Evolutionary conservation across 2,113 vertebrate species (phyloP), one percentile per base, ranked within the genome.

Genomic region (Podarcis muralis): DNA sequence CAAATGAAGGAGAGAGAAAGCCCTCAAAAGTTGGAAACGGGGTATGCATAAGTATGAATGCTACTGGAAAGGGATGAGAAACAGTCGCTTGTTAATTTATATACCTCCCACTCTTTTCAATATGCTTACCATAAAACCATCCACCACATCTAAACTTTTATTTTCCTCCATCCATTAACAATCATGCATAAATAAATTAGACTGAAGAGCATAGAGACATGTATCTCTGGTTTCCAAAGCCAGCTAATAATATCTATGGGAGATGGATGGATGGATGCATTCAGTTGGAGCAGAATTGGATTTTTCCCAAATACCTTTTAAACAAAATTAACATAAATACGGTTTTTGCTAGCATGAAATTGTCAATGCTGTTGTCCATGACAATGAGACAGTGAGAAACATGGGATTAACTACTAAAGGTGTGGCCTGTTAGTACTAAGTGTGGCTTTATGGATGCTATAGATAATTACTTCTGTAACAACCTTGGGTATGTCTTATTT

Each of bases 181-280:
- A 68, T 59, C 68, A 20, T 76, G 83, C 27, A 86, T 43, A 79
- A 84, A 88, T 93, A 89, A 84, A 25, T 15, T 83, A 76, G 80
- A 62, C 22, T 78, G 87, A 68, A 78, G 30, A 84, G 43, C 59
- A 35, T 40, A 88, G 62, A 87, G 27, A 37, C 30, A 48, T 53
- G 43, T 57, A 87, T 71, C 22, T 75, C 35, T 37, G 23, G n/a
- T 37, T 77, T 53, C 4, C 13, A 74, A 83, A 32, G 65, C 40
- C 68, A 13, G 22, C 27, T 84, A 83, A 75, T 84, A 83, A 75
- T 74, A 82, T 15, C 83, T 83, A 0, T 88, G 88, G 87, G 88
- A 95, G 86, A 91, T 93, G 81, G 37, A 81, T 72, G 43, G 23
- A 79, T n/a, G n/a, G 91, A 93, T 93, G 89, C 76, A 22, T 20